Percentiles rank a stretch among this genome's conserved stretches.
Conservation (phyloP, 2,888 invertebrate genomes). For the Drosophila picticornis region DNA sequence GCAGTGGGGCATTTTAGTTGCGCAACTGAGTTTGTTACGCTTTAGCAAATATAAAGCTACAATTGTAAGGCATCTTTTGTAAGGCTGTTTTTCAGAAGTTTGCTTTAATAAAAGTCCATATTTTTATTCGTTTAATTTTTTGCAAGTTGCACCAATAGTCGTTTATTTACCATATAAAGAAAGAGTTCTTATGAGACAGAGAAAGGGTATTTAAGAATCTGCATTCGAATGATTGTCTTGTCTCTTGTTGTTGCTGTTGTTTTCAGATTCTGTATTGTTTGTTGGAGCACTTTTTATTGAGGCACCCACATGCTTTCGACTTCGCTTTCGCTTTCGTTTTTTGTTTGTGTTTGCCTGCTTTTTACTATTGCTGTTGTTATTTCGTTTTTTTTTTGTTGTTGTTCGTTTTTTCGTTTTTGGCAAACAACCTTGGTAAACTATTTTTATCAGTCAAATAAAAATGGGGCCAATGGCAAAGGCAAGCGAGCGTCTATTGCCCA, state of each 20-base stretch:
- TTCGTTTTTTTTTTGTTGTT: slow-evolving; percentile 18
- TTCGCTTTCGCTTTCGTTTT: slow-evolving; percentile 40
- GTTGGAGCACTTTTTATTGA: slow-evolving; percentile 32
- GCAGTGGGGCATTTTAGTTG: neutral
- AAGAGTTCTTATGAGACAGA: neutral
- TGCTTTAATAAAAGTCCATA: neutral
- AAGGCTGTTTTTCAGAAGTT: too few relatives aligned
- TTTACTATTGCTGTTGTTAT: slow-evolving; percentile 7
- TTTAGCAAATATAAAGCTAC: too few relatives aligned
- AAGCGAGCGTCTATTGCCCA: slow-evolving; percentile 31
- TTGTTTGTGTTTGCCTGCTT: slow-evolving; percentile 10
- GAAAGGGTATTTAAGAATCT: neutral
- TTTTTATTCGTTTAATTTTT: too few relatives aligned
- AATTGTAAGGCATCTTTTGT: too few relatives aligned
- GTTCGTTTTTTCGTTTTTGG: slow-evolving; percentile 45
- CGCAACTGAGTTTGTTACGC: too few relatives aligned
- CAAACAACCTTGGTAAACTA: slow-evolving; percentile 79
- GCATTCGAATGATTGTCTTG: neutral
- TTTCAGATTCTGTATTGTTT: slow-evolving; percentile 1
- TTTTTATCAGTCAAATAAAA: slow-evolving; percentile 72
- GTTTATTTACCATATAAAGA: neutral
- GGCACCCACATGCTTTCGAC: slow-evolving; percentile 50
- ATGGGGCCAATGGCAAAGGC: slow-evolving; percentile 76
- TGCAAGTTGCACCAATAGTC: too few relatives aligned
- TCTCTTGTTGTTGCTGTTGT: slow-evolving; percentile 2